A percentile compares a stretch with the other conserved stretches of the same genome.
These are phyloP conservation scores for Sussaba pulchella DNA, from an alignment of 2,888 invertebrate species.

Conservation along the genomic window DNA sequence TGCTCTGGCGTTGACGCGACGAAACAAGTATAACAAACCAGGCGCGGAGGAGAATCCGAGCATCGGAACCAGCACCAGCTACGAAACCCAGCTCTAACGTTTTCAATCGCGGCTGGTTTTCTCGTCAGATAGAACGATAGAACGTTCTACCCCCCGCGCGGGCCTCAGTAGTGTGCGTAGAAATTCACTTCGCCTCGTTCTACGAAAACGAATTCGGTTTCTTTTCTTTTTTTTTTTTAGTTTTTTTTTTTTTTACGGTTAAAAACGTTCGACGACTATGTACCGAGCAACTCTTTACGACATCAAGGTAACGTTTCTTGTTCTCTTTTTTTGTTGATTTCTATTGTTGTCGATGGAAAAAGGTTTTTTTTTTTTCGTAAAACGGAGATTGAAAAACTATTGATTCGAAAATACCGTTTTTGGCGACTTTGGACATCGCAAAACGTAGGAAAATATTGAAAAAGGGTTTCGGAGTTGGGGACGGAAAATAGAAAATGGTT, in stretches of 20 bases:
- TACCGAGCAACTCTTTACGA: constrained; percentile 75
- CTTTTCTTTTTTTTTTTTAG: no score
- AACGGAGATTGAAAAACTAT: no score
- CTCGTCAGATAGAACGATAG: no score
- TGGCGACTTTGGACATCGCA: no score
- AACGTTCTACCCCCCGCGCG: no score
- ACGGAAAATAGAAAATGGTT: constrained; percentile 27
- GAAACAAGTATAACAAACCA: constrained; percentile 12
- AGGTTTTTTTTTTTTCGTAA: constrained; percentile 34
- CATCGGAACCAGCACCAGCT: constrained; percentile 1
- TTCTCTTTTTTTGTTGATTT: constrained; percentile 31
- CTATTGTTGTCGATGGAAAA: neutral
- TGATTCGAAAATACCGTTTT: no score
- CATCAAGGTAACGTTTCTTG: constrained; percentile 74
- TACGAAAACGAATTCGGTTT: neutral
- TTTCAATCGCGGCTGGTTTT: constrained; percentile 46
- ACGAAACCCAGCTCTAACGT: no score
- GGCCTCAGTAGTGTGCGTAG: constrained; percentile 38
- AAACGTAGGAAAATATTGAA: constrained; percentile 59
- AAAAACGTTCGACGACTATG: constrained; percentile 70
- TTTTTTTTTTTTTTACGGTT: neutral
- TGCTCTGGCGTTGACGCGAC: neutral
- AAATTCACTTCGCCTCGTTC: constrained; percentile 49
- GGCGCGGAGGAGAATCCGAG: constrained; percentile 4
- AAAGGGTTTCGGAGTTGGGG: constrained; percentile 61